Conservation (phyloP, 2,113 vertebrate species). For the Aegotheles bennettii region DNA sequence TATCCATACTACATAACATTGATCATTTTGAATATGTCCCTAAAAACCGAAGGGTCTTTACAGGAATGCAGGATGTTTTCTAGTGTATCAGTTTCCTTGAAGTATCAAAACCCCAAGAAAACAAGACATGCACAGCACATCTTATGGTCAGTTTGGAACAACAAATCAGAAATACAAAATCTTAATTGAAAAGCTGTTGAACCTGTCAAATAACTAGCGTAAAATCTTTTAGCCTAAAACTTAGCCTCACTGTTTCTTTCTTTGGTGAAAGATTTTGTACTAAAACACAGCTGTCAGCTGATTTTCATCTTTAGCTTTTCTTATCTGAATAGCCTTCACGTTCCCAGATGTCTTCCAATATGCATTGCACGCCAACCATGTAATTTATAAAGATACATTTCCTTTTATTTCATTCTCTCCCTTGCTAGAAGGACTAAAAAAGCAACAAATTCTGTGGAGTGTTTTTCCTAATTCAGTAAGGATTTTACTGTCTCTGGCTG, state of each 20-base stretch:
- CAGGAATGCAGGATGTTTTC: not conserved
- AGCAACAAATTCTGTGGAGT: not conserved
- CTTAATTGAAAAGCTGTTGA: not conserved
- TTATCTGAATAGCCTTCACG: not conserved
- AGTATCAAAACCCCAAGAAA: not conserved
- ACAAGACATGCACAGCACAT: not conserved
- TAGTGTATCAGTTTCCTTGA: not conserved
- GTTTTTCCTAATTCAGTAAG: not conserved
- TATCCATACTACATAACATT: rapidly evolving
- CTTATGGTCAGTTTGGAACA: not conserved
- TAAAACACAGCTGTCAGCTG: not conserved
- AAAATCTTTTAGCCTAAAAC: not conserved
- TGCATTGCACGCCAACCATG: rapidly evolving
- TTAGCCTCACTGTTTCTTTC: not conserved
- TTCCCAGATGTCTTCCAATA: not conserved
- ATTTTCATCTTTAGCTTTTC: not conserved
- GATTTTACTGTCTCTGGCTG: not conserved
- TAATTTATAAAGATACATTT: not conserved
- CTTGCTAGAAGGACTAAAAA: not conserved
- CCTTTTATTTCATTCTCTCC: not conserved
- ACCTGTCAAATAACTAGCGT: not conserved
- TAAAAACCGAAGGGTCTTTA: not conserved
- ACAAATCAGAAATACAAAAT: not conserved
- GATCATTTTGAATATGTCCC: not conserved
- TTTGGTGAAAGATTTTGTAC: not conserved